Percentiles rank a stretch among this genome's conserved stretches.
phyloP scores from a whole-genome alignment of 2,113 vertebrate species.

The Notothenia rossii region DNA sequence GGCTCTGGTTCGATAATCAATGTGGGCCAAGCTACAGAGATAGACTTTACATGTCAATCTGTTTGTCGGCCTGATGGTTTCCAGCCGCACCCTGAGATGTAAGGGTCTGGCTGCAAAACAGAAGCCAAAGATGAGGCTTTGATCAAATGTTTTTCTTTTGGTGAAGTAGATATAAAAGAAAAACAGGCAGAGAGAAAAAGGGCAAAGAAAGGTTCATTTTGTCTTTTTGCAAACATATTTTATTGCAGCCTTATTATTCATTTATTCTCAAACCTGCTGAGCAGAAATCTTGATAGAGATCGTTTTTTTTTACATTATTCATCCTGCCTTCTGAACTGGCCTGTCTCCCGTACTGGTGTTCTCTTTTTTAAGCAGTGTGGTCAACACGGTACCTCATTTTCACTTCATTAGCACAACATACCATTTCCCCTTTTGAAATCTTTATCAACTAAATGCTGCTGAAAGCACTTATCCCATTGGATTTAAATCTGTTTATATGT shows the following conservation, averaged over 20 bases:
- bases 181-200: slow-evolving; percentile 5
- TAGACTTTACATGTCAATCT: slow-evolving; percentile 60
- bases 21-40: slow-evolving; percentile 47
- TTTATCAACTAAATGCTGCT: neutral
- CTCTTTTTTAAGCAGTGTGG: neutral
- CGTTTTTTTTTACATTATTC: neutral
- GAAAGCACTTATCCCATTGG: neutral
- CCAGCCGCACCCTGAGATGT: neutral
- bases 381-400: neutral
- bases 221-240: slow-evolving; percentile 17
- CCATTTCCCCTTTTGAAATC: slow-evolving; percentile 4
- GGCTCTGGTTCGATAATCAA: slow-evolving; percentile 60
- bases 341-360: neutral
- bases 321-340: slow-evolving; percentile 2
- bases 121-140: slow-evolving; percentile 28
- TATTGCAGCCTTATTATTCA: neutral
- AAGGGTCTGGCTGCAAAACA: slow-evolving; percentile 28
- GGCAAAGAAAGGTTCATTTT: slow-evolving; percentile 11
- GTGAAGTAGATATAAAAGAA: slow-evolving; percentile 20
- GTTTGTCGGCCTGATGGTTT: slow-evolving; percentile 39
- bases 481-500: neutral
- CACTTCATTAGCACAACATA: slow-evolving; percentile 23
- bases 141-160: slow-evolving; percentile 31
- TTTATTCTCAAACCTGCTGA: slow-evolving; percentile 12
- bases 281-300: slow-evolving; percentile 11